These are phyloP conservation scores for Psilopogon haemacephalus DNA, from an alignment of 2,113 vertebrate species.

Conservation along the genomic window DNA sequence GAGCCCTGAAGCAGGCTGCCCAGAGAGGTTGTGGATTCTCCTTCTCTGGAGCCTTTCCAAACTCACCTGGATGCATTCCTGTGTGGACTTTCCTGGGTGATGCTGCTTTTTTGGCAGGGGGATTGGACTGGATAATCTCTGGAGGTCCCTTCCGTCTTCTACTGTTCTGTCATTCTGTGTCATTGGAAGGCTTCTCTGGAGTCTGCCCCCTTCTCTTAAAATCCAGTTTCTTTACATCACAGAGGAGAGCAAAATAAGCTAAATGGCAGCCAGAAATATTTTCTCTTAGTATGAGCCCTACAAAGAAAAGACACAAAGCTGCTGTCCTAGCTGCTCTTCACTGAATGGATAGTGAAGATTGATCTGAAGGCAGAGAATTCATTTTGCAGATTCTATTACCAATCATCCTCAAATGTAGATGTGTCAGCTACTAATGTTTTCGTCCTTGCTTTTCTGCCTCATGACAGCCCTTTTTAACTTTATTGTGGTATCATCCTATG, in stretches of 20 bases:
- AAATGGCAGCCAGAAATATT: not conserved
- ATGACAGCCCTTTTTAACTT: not conserved
- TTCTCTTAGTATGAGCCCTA: not conserved
- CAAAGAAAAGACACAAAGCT: not conserved
- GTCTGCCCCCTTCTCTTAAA: not conserved
- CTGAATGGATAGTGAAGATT: not conserved
- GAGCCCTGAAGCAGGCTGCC: too few species aligned
- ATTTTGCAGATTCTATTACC: not conserved
- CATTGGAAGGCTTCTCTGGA: too few species aligned
- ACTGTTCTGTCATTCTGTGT: too few species aligned
- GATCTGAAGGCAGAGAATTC: not conserved
- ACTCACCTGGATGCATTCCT: too few species aligned
- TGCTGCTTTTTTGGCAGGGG: too few species aligned
- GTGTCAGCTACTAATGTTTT: not conserved
- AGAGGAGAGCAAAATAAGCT: not conserved
- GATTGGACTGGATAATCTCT: too few species aligned
- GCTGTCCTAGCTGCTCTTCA: not conserved
- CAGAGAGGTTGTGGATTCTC: too few species aligned
- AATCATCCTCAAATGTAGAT: not conserved
- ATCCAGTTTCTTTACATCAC: not conserved
- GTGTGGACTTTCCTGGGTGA: too few species aligned
- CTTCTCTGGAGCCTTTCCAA: too few species aligned
- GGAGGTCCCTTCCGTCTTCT: too few species aligned
- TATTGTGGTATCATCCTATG: too few species aligned
- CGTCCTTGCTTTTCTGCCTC: not conserved